phyloP scores from a whole-genome alignment of 1,140 invertebrate species.

The Zeugodacus cucurbitae region DNA sequence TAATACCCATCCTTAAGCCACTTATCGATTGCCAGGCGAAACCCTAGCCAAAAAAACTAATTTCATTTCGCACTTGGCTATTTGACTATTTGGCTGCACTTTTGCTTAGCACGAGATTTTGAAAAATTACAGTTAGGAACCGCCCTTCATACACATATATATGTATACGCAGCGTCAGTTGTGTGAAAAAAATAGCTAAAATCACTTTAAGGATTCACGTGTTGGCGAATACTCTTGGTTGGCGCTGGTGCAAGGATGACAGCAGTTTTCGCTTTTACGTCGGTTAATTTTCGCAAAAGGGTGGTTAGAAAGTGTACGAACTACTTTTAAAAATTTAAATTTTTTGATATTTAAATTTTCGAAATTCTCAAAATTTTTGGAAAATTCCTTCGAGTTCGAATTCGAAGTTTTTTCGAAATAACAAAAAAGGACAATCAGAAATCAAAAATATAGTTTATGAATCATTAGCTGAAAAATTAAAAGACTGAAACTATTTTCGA shows the following conservation, averaged over 20 bases:
- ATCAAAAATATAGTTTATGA: no score
- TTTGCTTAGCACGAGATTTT: neutral
- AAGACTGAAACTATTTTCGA: no score
- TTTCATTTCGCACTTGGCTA: neutral
- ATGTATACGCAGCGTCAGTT: neutral
- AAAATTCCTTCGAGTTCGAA: no score
- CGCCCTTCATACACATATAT: neutral
- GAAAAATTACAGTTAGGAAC: neutral
- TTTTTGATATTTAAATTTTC: no score
- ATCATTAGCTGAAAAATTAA: no score
- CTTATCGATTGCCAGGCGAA: conserved; percentile 15
- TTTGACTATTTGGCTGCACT: conserved; percentile 10
- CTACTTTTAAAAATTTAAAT: no score
- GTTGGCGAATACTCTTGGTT: neutral
- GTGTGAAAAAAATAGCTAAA: neutral
- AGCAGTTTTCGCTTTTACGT: neutral
- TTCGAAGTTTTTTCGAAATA: no score
- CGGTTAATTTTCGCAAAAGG: neutral
- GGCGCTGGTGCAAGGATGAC: neutral
- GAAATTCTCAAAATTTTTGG: no score
- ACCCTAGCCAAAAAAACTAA: conserved; percentile 2
- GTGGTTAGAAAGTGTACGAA: neutral
- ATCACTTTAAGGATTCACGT: neutral
- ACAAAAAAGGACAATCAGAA: no score
- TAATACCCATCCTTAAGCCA: neutral